A percentile compares a stretch with the other conserved stretches of the same genome.
Evolutionary conservation across 2,797 vertebrate genomes (phyloP).

Genomic region (Onychomys arenicola): DNA sequence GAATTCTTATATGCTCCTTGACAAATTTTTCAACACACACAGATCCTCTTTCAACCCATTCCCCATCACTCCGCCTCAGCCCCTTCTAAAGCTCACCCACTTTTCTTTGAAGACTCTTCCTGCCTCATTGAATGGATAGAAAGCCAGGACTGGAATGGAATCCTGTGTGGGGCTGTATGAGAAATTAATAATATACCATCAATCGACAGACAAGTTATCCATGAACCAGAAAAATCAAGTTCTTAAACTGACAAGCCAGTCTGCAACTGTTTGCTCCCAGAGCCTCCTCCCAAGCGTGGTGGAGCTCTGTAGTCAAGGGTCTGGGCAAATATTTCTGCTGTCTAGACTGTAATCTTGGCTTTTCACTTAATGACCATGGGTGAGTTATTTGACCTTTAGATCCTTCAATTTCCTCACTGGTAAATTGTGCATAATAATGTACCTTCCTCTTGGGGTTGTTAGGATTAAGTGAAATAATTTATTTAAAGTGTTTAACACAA

Average conservation of each 20-base stretch:
- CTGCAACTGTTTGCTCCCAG: neutral
- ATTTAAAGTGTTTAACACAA: constrained; percentile 64
- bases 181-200: neutral
- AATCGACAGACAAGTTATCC: constrained; percentile 3
- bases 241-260: neutral
- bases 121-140: neutral
- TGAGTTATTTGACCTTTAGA: constrained; percentile 41
- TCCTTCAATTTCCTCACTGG: constrained; percentile 45
- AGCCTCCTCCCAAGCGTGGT: neutral
- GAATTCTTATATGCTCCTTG: neutral
- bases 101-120: constrained; percentile 34
- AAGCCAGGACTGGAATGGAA: neutral
- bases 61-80: neutral
- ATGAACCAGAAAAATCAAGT: neutral
- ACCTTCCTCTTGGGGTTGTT: constrained; percentile 55
- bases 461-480: constrained; percentile 65
- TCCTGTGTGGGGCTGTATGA: neutral
- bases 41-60: neutral
- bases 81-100: neutral
- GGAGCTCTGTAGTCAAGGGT: neutral
- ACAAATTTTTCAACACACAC: neutral
- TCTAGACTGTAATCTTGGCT: neutral
- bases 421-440: constrained; percentile 53
- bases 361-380: neutral
- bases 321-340: neutral